These are phyloP conservation scores for Anguilla rostrata DNA, from an alignment of 2,113 vertebrate genomes.

Conservation along the genomic window DNA sequence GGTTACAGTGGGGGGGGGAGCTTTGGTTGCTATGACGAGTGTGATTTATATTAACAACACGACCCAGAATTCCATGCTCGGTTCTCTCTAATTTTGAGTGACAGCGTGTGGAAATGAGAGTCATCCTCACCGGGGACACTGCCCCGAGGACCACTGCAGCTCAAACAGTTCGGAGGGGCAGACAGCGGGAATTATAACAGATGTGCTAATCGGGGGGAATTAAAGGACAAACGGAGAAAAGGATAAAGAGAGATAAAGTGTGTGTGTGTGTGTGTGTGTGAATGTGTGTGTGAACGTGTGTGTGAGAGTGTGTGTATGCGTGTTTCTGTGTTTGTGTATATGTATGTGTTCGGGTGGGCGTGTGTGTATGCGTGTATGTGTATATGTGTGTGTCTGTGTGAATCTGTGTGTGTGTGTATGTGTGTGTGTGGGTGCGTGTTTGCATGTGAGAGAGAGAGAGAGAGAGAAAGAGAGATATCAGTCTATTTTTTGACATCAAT, in stretches of 20 bases:
- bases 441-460: not conserved
- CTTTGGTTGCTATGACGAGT: not conserved
- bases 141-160: not conserved
- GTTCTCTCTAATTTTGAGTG: not conserved
- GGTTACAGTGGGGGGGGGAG: not conserved
- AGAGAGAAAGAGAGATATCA: not conserved
- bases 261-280: too few relatives aligned
- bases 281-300: too few relatives aligned
- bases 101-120: not conserved
- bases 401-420: too few relatives aligned
- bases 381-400: too few relatives aligned
- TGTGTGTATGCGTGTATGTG: too few relatives aligned
- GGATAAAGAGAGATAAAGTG: not conserved
- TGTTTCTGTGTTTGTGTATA: too few relatives aligned
- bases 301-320: too few relatives aligned
- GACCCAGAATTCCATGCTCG: not conserved
- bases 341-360: too few relatives aligned
- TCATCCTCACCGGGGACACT: not conserved
- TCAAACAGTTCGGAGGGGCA: not conserved
- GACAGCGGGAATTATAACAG: not conserved
- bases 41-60: not conserved
- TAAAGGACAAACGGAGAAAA: not conserved
- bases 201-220: not conserved
- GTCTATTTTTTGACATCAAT: too few relatives aligned
- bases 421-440: too few relatives aligned